Base-by-base conservation (phyloP, 2,797 vertebrate genomes). In the Oreochromis grahami region DNA sequence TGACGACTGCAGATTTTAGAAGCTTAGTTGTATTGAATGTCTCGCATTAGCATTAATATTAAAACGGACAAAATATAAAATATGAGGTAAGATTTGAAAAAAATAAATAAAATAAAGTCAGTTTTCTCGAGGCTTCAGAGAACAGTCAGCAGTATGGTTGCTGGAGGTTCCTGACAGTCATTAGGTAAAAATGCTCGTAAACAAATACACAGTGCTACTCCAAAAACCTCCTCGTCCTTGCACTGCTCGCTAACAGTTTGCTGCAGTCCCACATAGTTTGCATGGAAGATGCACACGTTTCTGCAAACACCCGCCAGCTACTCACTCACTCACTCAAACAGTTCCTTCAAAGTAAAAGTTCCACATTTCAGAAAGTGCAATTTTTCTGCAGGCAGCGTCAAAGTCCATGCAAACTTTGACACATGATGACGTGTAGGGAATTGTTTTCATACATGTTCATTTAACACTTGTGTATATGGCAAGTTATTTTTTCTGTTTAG, bases 1-100 rank as follows among this genome's bases (percentile, higher is more conserved):
- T 86, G 92, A 93, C 78, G 70, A 91, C 86, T 77, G 38, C 52
- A 88, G 58, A 82, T 87, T 74, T 50, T 93, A 89, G 90, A 92
- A 94, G 93, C 84, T 81, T 81, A 90, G 85, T 81, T 56, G 85
- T 90, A 56, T 80, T 85, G 48, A 76, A 58, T 81, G 50, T 15
- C 29, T 34, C 24, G 24, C 52, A 80, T 82, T 48, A 72, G 43
- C 15, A 48, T 32, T 48, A 48, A 72, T 19, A 48, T 32, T 48
- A 48, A 48, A 72, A 17, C 26, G 38, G 21, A 48, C 43, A 32
- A 48, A 19, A 32, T 19, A 48, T 29, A 32, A 50, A 74, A 32
- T 19, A 50, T 63, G 58, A 63, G 32, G 11, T n/a, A 36, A 63
- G 36, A 63, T 36, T 36, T 63, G 58, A 63, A 63, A 68, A n/a